phyloP scores from a whole-genome alignment of 1,140 invertebrate species.

The Drosophila bipectinata region DNA sequence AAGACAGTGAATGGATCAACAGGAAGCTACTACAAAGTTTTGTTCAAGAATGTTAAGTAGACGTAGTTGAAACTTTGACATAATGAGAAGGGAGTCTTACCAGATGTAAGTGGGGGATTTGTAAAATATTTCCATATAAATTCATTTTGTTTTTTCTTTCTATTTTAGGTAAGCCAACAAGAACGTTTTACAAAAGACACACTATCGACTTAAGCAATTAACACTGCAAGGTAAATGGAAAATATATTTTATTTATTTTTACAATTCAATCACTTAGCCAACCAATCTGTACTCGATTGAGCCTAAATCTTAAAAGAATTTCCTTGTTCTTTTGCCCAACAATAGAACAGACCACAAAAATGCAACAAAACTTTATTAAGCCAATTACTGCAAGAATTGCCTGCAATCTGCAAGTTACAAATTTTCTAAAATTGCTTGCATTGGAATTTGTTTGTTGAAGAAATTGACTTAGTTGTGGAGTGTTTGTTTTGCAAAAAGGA shows the following conservation, averaged over 20 bases:
- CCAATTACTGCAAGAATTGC: neutral
- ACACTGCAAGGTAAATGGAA: conserved; percentile 8
- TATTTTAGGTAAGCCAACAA: conserved; percentile 19
- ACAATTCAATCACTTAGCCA: neutral
- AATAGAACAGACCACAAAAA: conserved; percentile 8
- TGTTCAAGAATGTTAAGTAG: conserved; percentile 41
- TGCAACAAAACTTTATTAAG: neutral
- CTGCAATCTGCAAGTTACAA: neutral
- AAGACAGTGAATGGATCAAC: conserved; percentile 49
- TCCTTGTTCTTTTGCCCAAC: neutral
- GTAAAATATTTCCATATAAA: neutral
- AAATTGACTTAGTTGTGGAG: neutral
- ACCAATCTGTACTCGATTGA: neutral
- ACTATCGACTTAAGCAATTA: neutral
- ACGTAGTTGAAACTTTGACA: conserved; percentile 59
- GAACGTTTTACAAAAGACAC: neutral
- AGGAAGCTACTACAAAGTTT: conserved; percentile 67
- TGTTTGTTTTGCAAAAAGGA: neutral
- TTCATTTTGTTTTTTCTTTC: conserved; percentile 1
- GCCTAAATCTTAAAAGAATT: too few relatives aligned
- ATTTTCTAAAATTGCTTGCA: neutral
- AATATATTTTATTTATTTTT: neutral
- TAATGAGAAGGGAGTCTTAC: conserved; percentile 52
- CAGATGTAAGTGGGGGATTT: conserved; percentile 12
- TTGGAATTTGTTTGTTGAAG: conserved; percentile 1